Evolutionary conservation across 2,113 vertebrate species (phyloP).

Genomic region (Globicephala melas): DNA sequence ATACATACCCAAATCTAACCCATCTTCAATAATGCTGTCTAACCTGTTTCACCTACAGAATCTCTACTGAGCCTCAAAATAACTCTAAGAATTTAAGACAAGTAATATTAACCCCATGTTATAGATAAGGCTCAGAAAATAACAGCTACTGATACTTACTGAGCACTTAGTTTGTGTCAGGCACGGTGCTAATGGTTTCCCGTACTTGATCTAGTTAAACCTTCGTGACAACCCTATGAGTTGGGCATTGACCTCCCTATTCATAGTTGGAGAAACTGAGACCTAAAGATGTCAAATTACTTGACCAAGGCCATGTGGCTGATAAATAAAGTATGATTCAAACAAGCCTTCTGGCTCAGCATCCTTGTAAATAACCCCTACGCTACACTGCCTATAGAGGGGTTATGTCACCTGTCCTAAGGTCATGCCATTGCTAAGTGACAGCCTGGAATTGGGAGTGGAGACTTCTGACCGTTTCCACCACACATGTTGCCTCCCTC

Average conservation of each 20-base stretch:
- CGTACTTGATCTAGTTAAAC: neutral
- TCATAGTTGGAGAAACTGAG: neutral
- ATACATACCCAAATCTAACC: neutral
- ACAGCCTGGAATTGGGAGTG: neutral
- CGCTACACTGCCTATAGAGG: neutral
- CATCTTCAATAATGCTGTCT: neutral
- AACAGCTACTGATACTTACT: neutral
- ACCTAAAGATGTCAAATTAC: neutral
- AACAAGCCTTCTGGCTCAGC: neutral
- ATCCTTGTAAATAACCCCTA: neutral
- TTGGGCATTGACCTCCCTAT: neutral
- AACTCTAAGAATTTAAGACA: conserved; percentile 6
- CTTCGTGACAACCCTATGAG: neutral
- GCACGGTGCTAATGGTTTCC: neutral
- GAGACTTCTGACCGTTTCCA: neutral
- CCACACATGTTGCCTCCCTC: neutral
- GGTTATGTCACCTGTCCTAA: neutral
- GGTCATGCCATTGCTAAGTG: neutral
- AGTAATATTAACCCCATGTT: neutral
- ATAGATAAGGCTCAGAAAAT: conserved; percentile 16
- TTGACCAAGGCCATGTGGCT: neutral
- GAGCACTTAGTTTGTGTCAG: neutral
- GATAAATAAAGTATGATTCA: neutral
- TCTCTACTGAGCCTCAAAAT: neutral
- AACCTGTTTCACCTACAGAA: neutral